A percentile compares a stretch with the other conserved stretches of the same genome.
phyloP scores from a whole-genome alignment of 2,797 vertebrate species.

The Esox masquinongy region DNA sequence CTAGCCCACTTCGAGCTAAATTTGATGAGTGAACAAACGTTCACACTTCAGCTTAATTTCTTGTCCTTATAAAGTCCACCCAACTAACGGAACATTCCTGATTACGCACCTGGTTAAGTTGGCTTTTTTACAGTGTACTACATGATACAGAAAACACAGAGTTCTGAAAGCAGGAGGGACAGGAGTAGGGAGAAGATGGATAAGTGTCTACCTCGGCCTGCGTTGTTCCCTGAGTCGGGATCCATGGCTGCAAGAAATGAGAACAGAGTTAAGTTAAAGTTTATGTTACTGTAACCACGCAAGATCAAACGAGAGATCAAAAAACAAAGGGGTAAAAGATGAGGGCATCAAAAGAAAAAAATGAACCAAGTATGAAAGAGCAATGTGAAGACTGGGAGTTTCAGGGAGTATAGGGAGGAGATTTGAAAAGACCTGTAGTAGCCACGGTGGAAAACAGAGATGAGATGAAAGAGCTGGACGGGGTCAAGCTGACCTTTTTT shows the following conservation, averaged over 20 bases:
- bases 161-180: slow-evolving; percentile 76
- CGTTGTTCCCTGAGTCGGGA: slow-evolving; percentile 20
- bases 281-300: background rate
- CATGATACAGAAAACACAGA: slow-evolving; percentile 74
- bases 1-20: too few species aligned
- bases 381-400: background rate
- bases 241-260: slow-evolving; percentile 18
- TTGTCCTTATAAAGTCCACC: too few species aligned
- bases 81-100: too few species aligned
- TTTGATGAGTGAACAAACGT: too few species aligned
- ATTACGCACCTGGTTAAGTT: too few species aligned
- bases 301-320: background rate
- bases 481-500: slow-evolving; percentile 55
- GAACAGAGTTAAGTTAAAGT: background rate
- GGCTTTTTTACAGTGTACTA: slow-evolving; percentile 40
- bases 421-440: background rate
- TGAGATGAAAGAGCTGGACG: too few species aligned
- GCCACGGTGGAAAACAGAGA: background rate
- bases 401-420: background rate
- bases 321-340: background rate
- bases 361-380: background rate
- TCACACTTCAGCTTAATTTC: too few species aligned
- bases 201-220: slow-evolving; percentile 78
- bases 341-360: background rate
- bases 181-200: slow-evolving; percentile 74